Evolutionary conservation across 2,888 invertebrate genomes (phyloP).

Genomic region (Melitaea athalia): DNA sequence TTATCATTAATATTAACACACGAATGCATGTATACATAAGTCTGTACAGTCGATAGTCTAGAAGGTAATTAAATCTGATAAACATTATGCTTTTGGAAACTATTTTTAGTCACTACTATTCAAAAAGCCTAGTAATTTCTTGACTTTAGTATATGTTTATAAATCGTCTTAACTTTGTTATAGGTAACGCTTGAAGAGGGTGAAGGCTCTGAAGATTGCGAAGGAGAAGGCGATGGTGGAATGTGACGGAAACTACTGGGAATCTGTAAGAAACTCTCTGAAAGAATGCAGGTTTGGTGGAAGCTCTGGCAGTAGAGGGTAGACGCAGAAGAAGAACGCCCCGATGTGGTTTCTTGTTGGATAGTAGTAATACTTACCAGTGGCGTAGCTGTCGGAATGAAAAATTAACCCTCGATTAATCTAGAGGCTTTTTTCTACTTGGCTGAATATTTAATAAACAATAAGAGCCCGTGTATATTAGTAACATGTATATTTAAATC

Average conservation of each 20-base stretch:
- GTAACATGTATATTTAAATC: slow-evolving; percentile 10
- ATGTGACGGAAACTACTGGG: slow-evolving; percentile 97
- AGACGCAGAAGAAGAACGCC: slow-evolving; percentile 42
- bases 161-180: not conserved
- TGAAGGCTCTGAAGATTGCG: slow-evolving; percentile 85
- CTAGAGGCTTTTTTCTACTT: slow-evolving; percentile 6
- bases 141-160: not conserved
- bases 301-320: slow-evolving; percentile 86
- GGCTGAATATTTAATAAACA: not conserved
- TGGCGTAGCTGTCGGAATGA: slow-evolving; percentile 18
- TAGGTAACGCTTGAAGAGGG: slow-evolving; percentile 94
- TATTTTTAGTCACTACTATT: not conserved
- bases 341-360: slow-evolving; percentile 55
- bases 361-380: slow-evolving; percentile 59
- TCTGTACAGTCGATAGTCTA: no score
- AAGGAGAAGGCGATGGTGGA: slow-evolving; percentile 83
- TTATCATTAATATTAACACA: no score
- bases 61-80: no score
- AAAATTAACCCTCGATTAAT: slow-evolving; percentile 23
- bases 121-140: no score
- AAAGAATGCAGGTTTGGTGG: slow-evolving; percentile 95
- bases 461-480: no score
- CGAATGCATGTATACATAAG: no score
- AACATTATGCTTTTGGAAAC: not conserved
- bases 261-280: slow-evolving; percentile 94